phyloP scores from a whole-genome alignment of 2,113 vertebrate genomes.

The Phalacrocorax pelagicus region DNA sequence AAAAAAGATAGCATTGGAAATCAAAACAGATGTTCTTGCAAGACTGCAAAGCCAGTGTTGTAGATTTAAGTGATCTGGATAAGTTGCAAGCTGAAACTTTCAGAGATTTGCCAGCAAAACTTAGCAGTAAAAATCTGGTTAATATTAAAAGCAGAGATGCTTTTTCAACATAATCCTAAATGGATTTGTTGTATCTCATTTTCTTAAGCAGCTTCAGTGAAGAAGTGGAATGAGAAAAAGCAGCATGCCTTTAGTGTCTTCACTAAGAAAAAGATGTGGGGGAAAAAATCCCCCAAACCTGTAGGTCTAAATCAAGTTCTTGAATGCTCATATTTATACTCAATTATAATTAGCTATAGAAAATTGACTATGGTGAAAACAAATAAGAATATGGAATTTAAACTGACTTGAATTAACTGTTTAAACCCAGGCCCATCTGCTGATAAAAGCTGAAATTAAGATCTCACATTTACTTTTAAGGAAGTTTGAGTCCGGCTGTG shows the following conservation, averaged over 20 bases:
- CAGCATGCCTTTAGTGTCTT: neutral
- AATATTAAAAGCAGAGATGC: conserved; percentile 57
- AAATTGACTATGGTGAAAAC: neutral
- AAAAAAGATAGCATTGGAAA: neutral
- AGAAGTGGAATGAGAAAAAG: conserved; percentile 15
- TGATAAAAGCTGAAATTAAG: neutral
- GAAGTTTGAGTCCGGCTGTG: neutral
- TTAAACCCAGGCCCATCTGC: neutral
- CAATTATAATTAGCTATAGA: neutral
- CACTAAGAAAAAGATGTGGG: neutral
- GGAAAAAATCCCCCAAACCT: neutral
- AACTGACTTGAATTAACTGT: neutral
- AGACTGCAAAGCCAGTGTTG: conserved; percentile 27
- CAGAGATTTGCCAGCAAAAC: conserved; percentile 45
- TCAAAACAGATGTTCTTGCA: conserved; percentile 47
- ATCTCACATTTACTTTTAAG: neutral
- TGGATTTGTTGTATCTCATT: conserved; percentile 48
- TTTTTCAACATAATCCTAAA: conserved; percentile 48
- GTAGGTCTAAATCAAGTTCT: neutral
- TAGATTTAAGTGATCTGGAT: conserved; percentile 24
- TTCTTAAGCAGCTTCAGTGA: conserved; percentile 9
- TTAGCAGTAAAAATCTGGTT: conserved; percentile 51
- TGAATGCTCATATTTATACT: neutral
- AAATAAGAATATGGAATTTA: neutral
- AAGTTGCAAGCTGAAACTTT: conserved; percentile 51